These are phyloP conservation scores for Diglossa cyanea DNA, from an alignment of 2,797 vertebrate genomes.

Conservation along the genomic window DNA sequence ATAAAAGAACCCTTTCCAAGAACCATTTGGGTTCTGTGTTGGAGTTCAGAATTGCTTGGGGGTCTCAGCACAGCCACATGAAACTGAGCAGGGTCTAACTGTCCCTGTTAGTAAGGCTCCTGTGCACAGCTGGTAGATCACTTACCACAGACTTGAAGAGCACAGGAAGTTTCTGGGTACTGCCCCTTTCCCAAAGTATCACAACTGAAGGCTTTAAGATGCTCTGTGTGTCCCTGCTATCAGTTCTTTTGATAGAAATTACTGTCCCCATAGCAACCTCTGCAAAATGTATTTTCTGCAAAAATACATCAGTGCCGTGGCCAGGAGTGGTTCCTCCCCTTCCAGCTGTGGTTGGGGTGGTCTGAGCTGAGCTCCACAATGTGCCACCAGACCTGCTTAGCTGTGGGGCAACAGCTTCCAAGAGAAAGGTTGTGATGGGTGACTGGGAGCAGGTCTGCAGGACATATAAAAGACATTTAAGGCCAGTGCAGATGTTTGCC, in stretches of 20 bases:
- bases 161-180: not conserved
- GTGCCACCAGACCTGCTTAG: not conserved
- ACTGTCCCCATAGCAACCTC: not conserved
- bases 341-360: not conserved
- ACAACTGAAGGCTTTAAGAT: not conserved
- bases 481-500: not conserved
- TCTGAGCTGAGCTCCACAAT: not conserved
- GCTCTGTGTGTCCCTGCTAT: not conserved
- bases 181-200: not conserved
- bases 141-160: not conserved
- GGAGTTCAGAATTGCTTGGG: not conserved
- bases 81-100: not conserved
- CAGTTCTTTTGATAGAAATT: not conserved
- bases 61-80: not conserved
- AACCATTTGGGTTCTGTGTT: not conserved
- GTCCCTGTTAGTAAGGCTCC: not conserved
- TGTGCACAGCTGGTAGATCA: not conserved
- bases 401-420: not conserved
- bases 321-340: not conserved
- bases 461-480: not conserved
- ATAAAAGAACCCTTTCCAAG: not conserved
- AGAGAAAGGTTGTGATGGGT: not conserved
- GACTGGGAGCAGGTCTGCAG: not conserved
- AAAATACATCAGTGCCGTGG: accelerated
- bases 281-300: not conserved